phyloP scores from a whole-genome alignment of 2,888 invertebrate genomes.

The Byasa hedistus region DNA sequence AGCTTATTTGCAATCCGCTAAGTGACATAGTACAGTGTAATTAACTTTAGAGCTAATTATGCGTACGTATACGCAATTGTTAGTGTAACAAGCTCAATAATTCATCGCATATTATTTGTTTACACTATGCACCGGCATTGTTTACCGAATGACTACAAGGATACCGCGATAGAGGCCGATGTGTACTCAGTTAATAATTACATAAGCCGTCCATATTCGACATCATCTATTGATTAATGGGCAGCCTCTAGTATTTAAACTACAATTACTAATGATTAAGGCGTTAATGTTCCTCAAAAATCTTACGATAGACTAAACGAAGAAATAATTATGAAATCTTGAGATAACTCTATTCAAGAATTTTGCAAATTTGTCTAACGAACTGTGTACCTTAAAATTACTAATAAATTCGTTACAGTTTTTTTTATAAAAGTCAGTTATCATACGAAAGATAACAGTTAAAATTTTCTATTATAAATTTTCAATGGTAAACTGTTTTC shows the following conservation, averaged over 20 bases:
- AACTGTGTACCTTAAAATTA: too few species aligned
- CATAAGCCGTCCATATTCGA: conserved; percentile 59
- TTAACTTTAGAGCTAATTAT: conserved; percentile 44
- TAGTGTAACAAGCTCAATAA: conserved; percentile 55
- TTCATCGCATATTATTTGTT: conserved; percentile 69
- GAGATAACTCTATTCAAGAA: neutral
- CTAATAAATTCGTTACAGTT: neutral
- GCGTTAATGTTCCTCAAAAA: neutral
- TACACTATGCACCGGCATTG: conserved; percentile 63
- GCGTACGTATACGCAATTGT: conserved; percentile 39
- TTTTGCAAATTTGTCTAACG: neutral
- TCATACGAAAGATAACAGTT: neutral
- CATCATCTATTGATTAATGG: conserved; percentile 57
- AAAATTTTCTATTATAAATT: conserved; percentile 2
- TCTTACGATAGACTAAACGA: neutral
- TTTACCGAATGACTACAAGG: conserved; percentile 72
- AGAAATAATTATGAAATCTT: neutral
- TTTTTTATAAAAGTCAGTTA: neutral
- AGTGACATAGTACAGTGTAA: conserved; percentile 37
- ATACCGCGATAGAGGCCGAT: conserved; percentile 65
- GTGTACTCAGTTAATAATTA: conserved; percentile 74
- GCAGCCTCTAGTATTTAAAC: conserved; percentile 42
- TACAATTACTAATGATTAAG: conserved; percentile 8
- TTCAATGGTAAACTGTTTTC: conserved; percentile 4
- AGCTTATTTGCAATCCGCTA: conserved; percentile 17